Evolutionary conservation across 2,797 vertebrate genomes (phyloP).

Genomic region (Microctenopoma steveboyesi): DNA sequence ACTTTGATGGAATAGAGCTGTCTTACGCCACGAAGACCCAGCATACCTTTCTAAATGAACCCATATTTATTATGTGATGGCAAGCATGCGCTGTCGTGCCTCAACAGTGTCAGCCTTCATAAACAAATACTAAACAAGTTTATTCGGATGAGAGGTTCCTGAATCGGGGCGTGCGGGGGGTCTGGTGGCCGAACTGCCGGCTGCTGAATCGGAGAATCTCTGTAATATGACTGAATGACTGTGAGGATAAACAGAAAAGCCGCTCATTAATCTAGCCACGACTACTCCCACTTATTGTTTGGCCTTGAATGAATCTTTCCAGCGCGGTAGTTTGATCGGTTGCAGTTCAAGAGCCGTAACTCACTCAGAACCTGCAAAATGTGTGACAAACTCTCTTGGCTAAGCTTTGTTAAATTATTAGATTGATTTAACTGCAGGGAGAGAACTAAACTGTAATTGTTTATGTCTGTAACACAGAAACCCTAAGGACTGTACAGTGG

Average conservation of each 20-base stretch:
- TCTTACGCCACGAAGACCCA: slow-evolving; percentile 45
- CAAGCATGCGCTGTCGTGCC: slow-evolving; percentile 40
- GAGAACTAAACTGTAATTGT: not conserved
- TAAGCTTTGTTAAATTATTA: not conserved
- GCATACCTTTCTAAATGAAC: slow-evolving; percentile 61
- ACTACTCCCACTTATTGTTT: slow-evolving; percentile 48
- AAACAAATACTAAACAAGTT: slow-evolving; percentile 57
- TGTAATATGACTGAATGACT: slow-evolving; percentile 47
- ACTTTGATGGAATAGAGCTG: slow-evolving; percentile 48
- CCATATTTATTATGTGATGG: slow-evolving; percentile 58
- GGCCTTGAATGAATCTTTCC: slow-evolving; percentile 53
- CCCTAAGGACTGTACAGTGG: slow-evolving; percentile 11
- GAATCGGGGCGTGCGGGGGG: slow-evolving; percentile 53
- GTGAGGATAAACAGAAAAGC: slow-evolving; percentile 63
- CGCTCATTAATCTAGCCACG: slow-evolving; percentile 42
- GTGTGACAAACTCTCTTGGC: not conserved
- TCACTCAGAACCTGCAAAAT: slow-evolving; percentile 6
- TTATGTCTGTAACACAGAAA: slow-evolving; percentile 15
- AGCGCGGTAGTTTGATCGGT: slow-evolving; percentile 22
- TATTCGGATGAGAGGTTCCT: slow-evolving; percentile 52
- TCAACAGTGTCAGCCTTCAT: slow-evolving; percentile 52
- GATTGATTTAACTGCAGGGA: not conserved
- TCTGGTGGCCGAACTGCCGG: slow-evolving; percentile 49
- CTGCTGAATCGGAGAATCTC: slow-evolving; percentile 28
- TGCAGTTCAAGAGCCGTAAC: slow-evolving; percentile 3